Conservation (phyloP, 2,797 vertebrate species). For the Tapirus indicus region DNA sequence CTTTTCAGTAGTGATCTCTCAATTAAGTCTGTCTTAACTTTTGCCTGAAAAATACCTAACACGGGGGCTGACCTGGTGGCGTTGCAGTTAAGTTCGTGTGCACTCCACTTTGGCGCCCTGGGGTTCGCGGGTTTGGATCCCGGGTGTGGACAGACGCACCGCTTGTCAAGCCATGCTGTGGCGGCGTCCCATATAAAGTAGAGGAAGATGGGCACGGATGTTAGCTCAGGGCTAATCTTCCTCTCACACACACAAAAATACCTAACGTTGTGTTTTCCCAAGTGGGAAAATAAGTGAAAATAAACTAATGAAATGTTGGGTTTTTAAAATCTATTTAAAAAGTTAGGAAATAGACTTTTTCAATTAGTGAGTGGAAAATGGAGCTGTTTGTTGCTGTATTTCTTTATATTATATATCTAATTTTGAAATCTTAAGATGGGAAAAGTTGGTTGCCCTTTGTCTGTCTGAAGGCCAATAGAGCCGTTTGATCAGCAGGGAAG, state of each 20-base stretch:
- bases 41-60: not conserved
- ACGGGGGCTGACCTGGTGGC: too few relatives aligned
- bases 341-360: not conserved
- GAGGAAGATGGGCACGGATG: too few relatives aligned
- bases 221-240: too few relatives aligned
- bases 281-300: not conserved
- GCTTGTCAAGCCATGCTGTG: too few relatives aligned
- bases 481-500: not conserved
- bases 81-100: too few relatives aligned
- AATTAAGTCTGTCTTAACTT: conserved; percentile 29
- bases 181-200: too few relatives aligned
- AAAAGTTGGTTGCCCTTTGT: not conserved
- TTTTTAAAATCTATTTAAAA: conserved; percentile 27
- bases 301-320: not conserved
- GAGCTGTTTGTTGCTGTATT: not conserved
- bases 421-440: not conserved
- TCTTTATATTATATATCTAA: not conserved
- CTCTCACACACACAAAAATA: not conserved
- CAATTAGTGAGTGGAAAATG: not conserved
- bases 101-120: too few relatives aligned
- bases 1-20: not conserved
- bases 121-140: too few relatives aligned
- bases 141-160: too few relatives aligned
- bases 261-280: not conserved
- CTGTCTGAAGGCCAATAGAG: not conserved